Evolutionary conservation across 2,888 invertebrate genomes (phyloP).

Genomic region (Drosophila barbarae): DNA sequence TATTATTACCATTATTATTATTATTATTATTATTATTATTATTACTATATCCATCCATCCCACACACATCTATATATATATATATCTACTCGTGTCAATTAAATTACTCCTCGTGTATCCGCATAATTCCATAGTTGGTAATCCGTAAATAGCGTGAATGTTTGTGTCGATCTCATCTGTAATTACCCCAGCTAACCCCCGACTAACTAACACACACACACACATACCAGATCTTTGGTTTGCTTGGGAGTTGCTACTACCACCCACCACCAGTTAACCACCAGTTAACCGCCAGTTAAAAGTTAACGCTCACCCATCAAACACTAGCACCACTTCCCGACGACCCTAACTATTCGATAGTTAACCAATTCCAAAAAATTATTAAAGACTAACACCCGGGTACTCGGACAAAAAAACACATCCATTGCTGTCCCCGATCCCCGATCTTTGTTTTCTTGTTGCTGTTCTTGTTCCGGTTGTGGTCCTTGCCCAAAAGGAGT

Average conservation of each 20-base stretch:
- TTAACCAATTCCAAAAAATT: not conserved
- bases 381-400: conserved; percentile 12
- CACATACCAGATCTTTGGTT: conserved; percentile 13
- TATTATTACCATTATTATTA: conserved; percentile 18
- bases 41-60: conserved; percentile 27
- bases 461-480: conserved; percentile 15
- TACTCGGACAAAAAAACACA: conserved; percentile 8
- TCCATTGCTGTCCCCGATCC: conserved; percentile 16
- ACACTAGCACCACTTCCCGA: not conserved
- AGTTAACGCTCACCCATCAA: conserved; percentile 16
- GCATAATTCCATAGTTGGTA: conserved; percentile 27
- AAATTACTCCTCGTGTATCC: conserved; percentile 6
- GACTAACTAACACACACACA: not conserved
- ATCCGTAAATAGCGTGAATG: conserved; percentile 24
- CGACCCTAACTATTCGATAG: not conserved
- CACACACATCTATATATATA: conserved; percentile 10
- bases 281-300: conserved; percentile 2
- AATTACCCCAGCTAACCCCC: conserved; percentile 15
- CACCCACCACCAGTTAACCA: not conserved
- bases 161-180: conserved; percentile 6
- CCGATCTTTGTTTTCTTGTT: conserved; percentile 7
- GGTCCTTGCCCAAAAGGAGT: conserved; percentile 7
- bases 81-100: conserved; percentile 12
- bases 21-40: not conserved
- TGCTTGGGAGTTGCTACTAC: conserved; percentile 8